Percentiles rank a stretch among this genome's conserved stretches.
phyloP scores from a whole-genome alignment of 2,888 invertebrate genomes.

The Drosophila mercatorum region DNA sequence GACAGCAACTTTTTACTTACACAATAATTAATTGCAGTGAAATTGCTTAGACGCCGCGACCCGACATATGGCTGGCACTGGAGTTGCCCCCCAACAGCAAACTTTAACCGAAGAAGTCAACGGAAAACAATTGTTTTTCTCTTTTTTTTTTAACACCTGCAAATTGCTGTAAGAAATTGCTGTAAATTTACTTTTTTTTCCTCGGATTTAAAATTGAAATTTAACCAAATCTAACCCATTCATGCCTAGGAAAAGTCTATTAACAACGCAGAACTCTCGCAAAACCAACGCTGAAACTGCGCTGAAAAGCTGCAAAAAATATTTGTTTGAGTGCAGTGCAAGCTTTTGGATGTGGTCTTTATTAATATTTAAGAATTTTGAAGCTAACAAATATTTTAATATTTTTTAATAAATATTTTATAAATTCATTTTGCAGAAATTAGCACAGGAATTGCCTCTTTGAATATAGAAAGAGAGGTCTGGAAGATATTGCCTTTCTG shows the following conservation, averaged over 20 bases:
- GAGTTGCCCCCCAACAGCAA: conserved; percentile 4
- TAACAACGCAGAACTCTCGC: conserved; percentile 28
- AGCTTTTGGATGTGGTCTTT: conserved; percentile 20
- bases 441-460: too few relatives aligned
- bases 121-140: conserved; percentile 18
- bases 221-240: background rate
- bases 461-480: too few relatives aligned
- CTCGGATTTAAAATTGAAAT: background rate
- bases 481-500: too few relatives aligned
- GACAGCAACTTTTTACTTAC: conserved; percentile 35
- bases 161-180: background rate
- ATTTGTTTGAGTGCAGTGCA: conserved; percentile 58
- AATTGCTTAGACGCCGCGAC: conserved; percentile 38
- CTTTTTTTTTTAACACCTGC: conserved; percentile 25
- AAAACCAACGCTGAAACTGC: conserved; percentile 40
- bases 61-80: conserved; percentile 8
- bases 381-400: background rate
- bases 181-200: too few relatives aligned
- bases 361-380: background rate
- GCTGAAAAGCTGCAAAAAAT: conserved; percentile 43
- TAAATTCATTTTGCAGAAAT: too few relatives aligned
- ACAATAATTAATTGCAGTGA: conserved; percentile 56
- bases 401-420: background rate
- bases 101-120: conserved; percentile 3
- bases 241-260: background rate